A percentile compares a stretch with the other conserved stretches of the same genome.
These are phyloP conservation scores for Rallus limicola DNA, from an alignment of 2,113 vertebrate genomes.

Conservation along the genomic window DNA sequence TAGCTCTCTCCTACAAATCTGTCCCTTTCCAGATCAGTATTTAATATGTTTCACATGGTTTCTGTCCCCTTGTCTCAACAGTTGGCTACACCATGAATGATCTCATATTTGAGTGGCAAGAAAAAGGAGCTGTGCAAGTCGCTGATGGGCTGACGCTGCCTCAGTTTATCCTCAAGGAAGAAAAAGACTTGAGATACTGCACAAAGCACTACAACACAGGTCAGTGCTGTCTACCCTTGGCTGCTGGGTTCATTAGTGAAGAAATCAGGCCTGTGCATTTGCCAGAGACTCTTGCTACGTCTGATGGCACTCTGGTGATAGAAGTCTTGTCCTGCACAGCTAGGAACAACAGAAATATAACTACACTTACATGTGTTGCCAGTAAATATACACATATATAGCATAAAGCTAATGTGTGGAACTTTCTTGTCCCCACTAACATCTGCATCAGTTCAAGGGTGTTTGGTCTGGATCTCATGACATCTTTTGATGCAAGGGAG, in stretches of 20 bases:
- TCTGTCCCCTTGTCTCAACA: constrained; percentile 59
- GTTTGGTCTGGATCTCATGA: background rate
- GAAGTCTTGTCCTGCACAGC: background rate
- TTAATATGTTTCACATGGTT: background rate
- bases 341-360: background rate
- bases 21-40: background rate
- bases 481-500: background rate
- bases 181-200: constrained; percentile 97
- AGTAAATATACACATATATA: background rate
- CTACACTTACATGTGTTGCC: background rate
- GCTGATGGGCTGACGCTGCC: constrained; percentile 94
- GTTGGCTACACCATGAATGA: constrained; percentile 99
- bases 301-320: background rate
- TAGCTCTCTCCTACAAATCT: background rate
- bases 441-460: background rate
- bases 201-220: constrained; percentile 98
- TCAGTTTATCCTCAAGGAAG: constrained; percentile 97
- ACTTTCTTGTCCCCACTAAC: background rate
- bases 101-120: constrained; percentile 98
- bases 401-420: background rate
- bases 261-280: background rate
- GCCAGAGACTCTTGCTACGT: background rate
- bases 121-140: constrained; percentile 94
- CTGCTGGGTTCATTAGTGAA: background rate
- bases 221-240: constrained; percentile 46